Percentiles rank a stretch among this genome's conserved stretches.
Evolutionary conservation across 1,140 invertebrate species (phyloP).

Genomic region (Orius laevigatus): DNA sequence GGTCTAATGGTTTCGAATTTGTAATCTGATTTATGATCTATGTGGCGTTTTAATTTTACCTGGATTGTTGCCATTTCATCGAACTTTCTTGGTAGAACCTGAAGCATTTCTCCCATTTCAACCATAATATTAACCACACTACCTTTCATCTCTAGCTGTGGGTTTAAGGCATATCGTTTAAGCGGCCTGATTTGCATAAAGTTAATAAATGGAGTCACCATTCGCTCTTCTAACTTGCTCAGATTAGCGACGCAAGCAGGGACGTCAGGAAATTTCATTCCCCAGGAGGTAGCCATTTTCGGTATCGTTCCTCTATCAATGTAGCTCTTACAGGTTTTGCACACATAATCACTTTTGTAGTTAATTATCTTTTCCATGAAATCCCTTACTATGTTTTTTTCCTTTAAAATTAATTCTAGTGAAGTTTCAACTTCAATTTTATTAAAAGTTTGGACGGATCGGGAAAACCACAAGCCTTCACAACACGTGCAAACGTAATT

Average conservation of each 20-base stretch:
- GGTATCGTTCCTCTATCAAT: not conserved
- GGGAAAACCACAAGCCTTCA: no score
- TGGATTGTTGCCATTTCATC: slow-evolving; percentile 1
- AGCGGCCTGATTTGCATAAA: not conserved
- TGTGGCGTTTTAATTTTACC: not conserved
- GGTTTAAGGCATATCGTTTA: not conserved
- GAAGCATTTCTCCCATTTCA: not conserved
- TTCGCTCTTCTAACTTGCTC: not conserved
- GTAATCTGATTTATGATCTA: not conserved
- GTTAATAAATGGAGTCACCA: not conserved
- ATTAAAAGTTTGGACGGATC: no score
- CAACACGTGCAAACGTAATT: no score
- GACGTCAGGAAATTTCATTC: not conserved
- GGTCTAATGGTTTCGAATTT: not conserved
- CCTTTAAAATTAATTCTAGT: no score
- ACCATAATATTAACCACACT: slow-evolving; percentile 1
- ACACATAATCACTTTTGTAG: not conserved
- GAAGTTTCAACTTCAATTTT: no score
- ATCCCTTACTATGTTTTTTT: no score
- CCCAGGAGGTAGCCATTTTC: not conserved
- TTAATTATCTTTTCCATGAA: no score
- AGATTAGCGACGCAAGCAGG: not conserved
- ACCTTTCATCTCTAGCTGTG: not conserved
- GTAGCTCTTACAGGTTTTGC: not conserved
- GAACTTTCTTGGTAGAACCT: not conserved